phyloP scores from a whole-genome alignment of 1,140 invertebrate species.

The Odontomachus brunneus region DNA sequence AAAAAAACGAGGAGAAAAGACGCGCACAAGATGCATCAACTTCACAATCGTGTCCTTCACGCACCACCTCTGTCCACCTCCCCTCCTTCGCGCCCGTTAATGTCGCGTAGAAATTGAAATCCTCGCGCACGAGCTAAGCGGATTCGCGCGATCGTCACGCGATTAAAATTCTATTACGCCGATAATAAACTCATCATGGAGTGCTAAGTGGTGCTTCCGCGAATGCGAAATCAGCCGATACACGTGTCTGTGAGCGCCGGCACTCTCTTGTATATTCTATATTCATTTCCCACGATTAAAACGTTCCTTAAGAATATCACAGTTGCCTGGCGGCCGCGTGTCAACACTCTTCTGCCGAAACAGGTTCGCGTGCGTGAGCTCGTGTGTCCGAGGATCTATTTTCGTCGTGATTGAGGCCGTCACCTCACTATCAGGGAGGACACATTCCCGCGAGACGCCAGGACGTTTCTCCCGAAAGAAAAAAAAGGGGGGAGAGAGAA shows the following conservation, averaged over 20 bases:
- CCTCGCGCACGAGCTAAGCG: too few relatives aligned
- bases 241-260: too few relatives aligned
- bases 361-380: constrained; percentile 8
- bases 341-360: constrained; percentile 12
- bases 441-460: constrained; percentile 5
- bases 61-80: too few relatives aligned
- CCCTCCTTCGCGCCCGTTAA: too few relatives aligned
- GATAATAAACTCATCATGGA: not conserved
- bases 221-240: not conserved
- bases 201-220: not conserved
- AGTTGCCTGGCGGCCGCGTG: not conserved
- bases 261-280: too few relatives aligned
- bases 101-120: too few relatives aligned
- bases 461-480: not conserved
- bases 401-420: constrained; percentile 23
- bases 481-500: not conserved
- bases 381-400: constrained; percentile 6
- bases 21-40: too few relatives aligned
- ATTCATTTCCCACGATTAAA: not conserved
- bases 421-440: constrained; percentile 24
- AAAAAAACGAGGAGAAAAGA: too few relatives aligned
- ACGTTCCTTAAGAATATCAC: not conserved
- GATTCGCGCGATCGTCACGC: too few relatives aligned
- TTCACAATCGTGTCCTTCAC: too few relatives aligned
- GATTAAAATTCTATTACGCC: too few relatives aligned